Evolutionary conservation across 2,113 vertebrate species (phyloP).

Genomic region (Asarcornis scutulata): DNA sequence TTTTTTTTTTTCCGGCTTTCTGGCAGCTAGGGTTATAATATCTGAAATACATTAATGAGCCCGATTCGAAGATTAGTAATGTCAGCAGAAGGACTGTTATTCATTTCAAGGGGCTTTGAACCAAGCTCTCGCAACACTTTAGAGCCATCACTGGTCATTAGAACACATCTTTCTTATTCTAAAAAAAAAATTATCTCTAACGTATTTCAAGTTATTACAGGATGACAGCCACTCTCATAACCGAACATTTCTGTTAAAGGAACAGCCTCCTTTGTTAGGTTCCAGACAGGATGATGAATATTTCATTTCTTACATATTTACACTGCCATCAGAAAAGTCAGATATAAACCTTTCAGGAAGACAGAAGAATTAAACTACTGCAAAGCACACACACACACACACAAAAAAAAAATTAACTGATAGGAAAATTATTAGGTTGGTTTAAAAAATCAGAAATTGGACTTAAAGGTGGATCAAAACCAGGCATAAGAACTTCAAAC

Average conservation of each 20-base stretch:
- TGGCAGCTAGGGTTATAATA: constrained; percentile 29
- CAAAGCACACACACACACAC: background rate
- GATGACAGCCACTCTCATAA: background rate
- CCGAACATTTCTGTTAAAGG: constrained; percentile 6
- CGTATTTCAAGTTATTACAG: constrained; percentile 42
- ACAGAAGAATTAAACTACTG: background rate
- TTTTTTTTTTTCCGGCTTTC: background rate
- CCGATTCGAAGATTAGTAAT: constrained; percentile 28
- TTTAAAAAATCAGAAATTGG: constrained; percentile 4
- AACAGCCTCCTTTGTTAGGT: background rate
- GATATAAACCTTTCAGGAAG: background rate
- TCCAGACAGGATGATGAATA: background rate
- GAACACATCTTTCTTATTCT: constrained; percentile 12
- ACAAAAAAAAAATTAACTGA: background rate
- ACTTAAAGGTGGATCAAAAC: background rate
- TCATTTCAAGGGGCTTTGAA: constrained; percentile 47
- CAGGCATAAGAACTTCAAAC: background rate
- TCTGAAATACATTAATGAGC: constrained; percentile 45
- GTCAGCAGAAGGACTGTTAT: constrained; percentile 39
- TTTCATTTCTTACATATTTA: constrained; percentile 1
- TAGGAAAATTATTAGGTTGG: background rate
- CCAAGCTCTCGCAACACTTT: constrained; percentile 18
- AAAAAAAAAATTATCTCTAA: constrained; percentile 1
- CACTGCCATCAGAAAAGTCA: constrained; percentile 14
- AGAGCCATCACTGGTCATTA: constrained; percentile 26